These are phyloP conservation scores for Coccyzus lansbergi DNA, from an alignment of 2,797 vertebrate genomes.

Conservation along the genomic window DNA sequence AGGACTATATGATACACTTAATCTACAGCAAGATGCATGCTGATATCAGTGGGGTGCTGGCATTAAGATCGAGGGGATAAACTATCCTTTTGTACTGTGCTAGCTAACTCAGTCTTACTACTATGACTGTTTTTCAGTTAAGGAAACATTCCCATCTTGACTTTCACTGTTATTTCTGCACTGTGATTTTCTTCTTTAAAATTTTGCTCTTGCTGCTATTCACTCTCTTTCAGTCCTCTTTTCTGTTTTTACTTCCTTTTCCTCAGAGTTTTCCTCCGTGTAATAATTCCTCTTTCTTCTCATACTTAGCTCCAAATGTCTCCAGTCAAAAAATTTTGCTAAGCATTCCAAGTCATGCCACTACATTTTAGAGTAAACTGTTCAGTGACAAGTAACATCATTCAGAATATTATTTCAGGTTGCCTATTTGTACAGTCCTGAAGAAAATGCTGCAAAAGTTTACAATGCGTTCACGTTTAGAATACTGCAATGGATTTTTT, in stretches of 20 bases:
- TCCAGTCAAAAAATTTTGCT: not conserved
- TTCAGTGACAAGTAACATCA: not conserved
- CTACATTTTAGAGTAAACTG: not conserved
- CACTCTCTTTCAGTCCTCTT: not conserved
- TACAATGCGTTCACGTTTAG: slow-evolving; percentile 21
- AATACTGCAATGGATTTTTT: slow-evolving; percentile 5
- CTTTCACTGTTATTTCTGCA: not conserved
- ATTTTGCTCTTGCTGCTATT: not conserved
- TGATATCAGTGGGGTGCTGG: not conserved
- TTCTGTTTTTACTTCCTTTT: not conserved
- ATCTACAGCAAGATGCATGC: not conserved
- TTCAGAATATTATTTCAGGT: not conserved
- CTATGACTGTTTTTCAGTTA: not conserved
- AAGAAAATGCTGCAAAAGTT: slow-evolving; percentile 13
- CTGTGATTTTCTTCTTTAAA: not conserved
- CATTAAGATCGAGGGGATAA: not conserved
- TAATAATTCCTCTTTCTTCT: not conserved
- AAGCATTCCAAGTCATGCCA: not conserved
- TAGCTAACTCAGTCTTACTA: not conserved
- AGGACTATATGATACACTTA: not conserved
- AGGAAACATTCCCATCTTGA: not conserved
- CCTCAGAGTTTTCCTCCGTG: not conserved
- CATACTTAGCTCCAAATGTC: not conserved
- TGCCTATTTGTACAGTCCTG: not conserved
- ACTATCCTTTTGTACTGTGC: not conserved